Conservation (phyloP, 2,113 vertebrate genomes). For the Copsychus sechellarum region DNA sequence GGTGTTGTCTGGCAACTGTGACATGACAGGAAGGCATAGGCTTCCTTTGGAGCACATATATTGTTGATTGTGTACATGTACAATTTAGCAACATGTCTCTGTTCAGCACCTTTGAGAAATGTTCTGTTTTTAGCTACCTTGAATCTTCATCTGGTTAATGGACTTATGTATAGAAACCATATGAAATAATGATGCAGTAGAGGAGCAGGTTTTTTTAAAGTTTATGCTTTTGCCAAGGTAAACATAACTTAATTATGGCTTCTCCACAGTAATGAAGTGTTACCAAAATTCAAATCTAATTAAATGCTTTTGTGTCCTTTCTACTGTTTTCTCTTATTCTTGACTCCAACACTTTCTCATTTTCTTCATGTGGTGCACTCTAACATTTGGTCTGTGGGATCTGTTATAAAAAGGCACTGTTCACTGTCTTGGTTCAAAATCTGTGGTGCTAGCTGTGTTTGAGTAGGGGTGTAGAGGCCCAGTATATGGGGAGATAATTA, state of each 20-base stretch:
- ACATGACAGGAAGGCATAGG: not conserved
- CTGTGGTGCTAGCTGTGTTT: not conserved
- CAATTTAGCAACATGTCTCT: not conserved
- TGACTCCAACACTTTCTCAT: not conserved
- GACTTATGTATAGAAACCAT: not conserved
- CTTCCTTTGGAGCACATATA: not conserved
- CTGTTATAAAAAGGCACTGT: not conserved
- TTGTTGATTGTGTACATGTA: not conserved
- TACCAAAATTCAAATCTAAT: not conserved
- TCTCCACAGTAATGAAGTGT: not conserved
- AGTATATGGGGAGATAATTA: not conserved
- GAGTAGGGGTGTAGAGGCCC: not conserved
- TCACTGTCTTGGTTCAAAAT: not conserved
- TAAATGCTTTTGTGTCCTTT: constrained; percentile 2
- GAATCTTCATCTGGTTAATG: not conserved
- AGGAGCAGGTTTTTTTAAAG: not conserved
- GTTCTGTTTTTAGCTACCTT: not conserved
- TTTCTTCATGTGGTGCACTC: not conserved
- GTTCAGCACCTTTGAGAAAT: not conserved
- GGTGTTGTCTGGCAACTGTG: not conserved
- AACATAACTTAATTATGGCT: not conserved
- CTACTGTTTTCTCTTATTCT: not conserved
- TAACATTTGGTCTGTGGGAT: not conserved
- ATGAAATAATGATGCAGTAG: not conserved
- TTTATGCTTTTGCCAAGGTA: not conserved